Percentiles rank a stretch among this genome's conserved stretches.
Evolutionary conservation across 2,797 vertebrate species (phyloP).

Genomic region (Spea hammondii): DNA sequence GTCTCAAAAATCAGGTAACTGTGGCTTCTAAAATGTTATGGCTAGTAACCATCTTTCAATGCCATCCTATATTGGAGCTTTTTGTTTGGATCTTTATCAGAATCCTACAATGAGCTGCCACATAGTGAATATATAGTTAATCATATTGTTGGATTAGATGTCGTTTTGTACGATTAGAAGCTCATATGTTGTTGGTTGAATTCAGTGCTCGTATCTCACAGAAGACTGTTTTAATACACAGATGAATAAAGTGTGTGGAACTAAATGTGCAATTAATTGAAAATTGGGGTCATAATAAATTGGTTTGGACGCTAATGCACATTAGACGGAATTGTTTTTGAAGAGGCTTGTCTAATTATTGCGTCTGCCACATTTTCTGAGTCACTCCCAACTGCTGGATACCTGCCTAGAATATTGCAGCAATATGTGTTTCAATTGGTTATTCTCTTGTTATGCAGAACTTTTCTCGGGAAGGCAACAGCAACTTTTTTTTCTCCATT

Average conservation of each 20-base stretch:
- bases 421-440: conserved; percentile 68
- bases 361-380: conserved; percentile 76
- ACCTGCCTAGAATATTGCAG: conserved; percentile 76
- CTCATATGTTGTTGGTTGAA: not conserved
- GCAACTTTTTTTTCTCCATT: conserved; percentile 28
- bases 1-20: no score
- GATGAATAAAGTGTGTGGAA: conserved; percentile 54
- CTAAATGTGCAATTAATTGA: conserved; percentile 65
- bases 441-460: conserved; percentile 58
- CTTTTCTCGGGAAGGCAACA: conserved; percentile 57
- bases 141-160: no score
- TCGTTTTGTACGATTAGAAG: not conserved
- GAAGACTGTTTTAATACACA: conserved; percentile 51
- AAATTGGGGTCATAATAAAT: conserved; percentile 55
- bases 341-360: conserved; percentile 73
- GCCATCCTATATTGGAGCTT: no score
- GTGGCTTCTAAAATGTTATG: no score
- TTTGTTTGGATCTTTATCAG: no score
- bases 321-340: conserved; percentile 69
- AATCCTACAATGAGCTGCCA: no score
- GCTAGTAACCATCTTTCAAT: no score
- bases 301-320: conserved; percentile 62
- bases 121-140: no score
- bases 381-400: conserved; percentile 75
- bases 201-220: not conserved